These are phyloP conservation scores for Drosophila chauvacae DNA, from an alignment of 1,140 invertebrate genomes.

Conservation along the genomic window DNA sequence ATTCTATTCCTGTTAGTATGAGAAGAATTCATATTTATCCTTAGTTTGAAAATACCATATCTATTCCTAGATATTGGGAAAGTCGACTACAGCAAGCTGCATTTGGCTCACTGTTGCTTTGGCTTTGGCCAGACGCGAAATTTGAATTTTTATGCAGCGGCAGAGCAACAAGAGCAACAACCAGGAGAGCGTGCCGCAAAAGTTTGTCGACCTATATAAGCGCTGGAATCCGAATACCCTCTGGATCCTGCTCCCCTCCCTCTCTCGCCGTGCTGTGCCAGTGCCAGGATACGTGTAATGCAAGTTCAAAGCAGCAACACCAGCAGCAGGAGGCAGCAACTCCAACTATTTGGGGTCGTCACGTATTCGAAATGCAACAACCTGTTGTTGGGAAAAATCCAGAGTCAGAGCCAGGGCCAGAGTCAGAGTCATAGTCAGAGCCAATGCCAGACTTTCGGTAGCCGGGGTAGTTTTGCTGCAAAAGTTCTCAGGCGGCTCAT, in stretches of 20 bases:
- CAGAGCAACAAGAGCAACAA: slow-evolving; percentile 55
- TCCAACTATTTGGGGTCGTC: slow-evolving; percentile 75
- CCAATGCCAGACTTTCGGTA: slow-evolving; percentile 21
- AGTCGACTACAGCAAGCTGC: slow-evolving; percentile 5
- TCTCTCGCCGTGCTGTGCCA: neutral
- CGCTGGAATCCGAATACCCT: slow-evolving; percentile 39
- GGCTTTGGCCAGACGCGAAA: slow-evolving; percentile 65
- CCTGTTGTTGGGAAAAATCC: slow-evolving; percentile 73
- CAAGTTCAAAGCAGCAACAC: slow-evolving; percentile 69
- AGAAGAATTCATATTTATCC: neutral
- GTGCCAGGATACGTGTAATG: slow-evolving; percentile 75
- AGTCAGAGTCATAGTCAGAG: slow-evolving; percentile 22
- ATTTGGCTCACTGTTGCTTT: slow-evolving; percentile 22
- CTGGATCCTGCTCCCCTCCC: slow-evolving; percentile 12
- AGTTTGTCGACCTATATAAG: slow-evolving; percentile 82
- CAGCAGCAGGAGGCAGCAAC: slow-evolving; percentile 40
- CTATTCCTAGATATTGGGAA: slow-evolving; percentile 3
- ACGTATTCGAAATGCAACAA: slow-evolving; percentile 79
- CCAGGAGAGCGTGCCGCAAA: slow-evolving; percentile 70
- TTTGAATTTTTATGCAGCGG: slow-evolving; percentile 80
- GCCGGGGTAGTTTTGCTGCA: slow-evolving; percentile 10
- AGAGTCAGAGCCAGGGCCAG: slow-evolving; percentile 31
- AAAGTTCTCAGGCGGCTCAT: slow-evolving; percentile 26
- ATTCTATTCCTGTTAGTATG: too few species aligned
- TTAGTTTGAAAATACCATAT: neutral